phyloP scores from a whole-genome alignment of 1,140 invertebrate genomes.

The Laupala kohalensis region DNA sequence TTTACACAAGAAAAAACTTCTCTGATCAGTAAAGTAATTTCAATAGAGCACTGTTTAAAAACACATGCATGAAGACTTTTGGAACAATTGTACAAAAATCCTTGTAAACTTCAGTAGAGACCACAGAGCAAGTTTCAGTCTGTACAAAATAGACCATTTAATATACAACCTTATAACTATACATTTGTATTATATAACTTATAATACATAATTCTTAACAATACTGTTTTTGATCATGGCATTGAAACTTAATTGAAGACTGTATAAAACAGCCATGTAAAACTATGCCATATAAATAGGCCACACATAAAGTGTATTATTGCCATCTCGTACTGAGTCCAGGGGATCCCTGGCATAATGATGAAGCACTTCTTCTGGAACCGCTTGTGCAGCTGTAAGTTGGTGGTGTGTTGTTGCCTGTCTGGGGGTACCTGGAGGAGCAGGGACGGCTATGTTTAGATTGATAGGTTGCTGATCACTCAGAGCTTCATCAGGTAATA shows the following conservation, averaged over 20 bases:
- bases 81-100: too few relatives aligned
- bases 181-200: neutral
- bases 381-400: conserved; percentile 5
- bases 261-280: neutral
- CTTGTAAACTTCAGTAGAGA: neutral
- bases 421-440: neutral
- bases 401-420: conserved; percentile 5
- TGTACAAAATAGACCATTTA: neutral
- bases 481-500: conserved; percentile 12
- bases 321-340: conserved; percentile 17
- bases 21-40: too few relatives aligned
- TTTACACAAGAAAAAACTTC: too few relatives aligned
- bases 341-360: conserved; percentile 16
- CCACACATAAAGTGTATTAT: conserved; percentile 20
- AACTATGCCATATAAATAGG: conserved; percentile 19
- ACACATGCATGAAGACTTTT: too few relatives aligned
- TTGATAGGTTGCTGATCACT: conserved; percentile 14
- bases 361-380: conserved; percentile 17
- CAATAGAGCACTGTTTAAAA: too few relatives aligned
- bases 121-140: neutral
- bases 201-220: neutral
- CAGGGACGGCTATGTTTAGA: conserved; percentile 15
- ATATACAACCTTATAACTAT: neutral
- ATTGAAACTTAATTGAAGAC: neutral
- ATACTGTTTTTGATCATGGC: neutral